Conservation (phyloP, 2,888 invertebrate species). For the Nymphalis c-album region DNA sequence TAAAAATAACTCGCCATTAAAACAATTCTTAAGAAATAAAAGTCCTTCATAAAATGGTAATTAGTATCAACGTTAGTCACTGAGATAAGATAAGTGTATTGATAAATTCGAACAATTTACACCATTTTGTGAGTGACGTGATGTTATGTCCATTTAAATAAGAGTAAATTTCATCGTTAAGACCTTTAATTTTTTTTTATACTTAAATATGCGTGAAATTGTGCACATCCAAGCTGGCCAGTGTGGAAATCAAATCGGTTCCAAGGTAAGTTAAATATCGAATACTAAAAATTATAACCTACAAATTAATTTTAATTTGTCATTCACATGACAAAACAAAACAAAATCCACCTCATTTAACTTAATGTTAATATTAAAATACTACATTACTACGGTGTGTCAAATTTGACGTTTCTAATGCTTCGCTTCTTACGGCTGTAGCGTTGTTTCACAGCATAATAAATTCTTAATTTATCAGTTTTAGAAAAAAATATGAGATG, state of each 20-base stretch:
- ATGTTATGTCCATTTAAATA: slow-evolving; percentile 21
- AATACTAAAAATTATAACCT: neutral
- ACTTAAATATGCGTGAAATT: slow-evolving; percentile 92
- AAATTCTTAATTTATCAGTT: too few species aligned
- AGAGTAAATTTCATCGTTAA: neutral
- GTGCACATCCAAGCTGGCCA: slow-evolving; percentile 96
- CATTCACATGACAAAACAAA: too few species aligned
- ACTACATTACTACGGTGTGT: too few species aligned
- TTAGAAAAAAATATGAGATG: too few species aligned
- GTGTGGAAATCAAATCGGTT: slow-evolving; percentile 97
- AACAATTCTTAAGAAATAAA: slow-evolving; percentile 5
- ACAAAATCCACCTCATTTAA: too few species aligned
- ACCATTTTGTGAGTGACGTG: slow-evolving; percentile 20
- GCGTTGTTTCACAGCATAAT: too few species aligned
- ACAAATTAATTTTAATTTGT: neutral
- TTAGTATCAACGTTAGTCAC: neutral
- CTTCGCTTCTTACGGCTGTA: too few species aligned
- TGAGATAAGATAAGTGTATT: slow-evolving; percentile 18
- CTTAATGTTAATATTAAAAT: too few species aligned
- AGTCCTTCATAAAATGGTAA: slow-evolving; percentile 9
- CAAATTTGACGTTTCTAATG: too few species aligned
- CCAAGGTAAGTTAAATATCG: slow-evolving; percentile 84
- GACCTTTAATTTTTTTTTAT: neutral
- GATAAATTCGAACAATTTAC: slow-evolving; percentile 18
- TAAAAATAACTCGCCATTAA: neutral